phyloP scores from a whole-genome alignment of 2,797 vertebrate species.

The Discoglossus pictus region DNA sequence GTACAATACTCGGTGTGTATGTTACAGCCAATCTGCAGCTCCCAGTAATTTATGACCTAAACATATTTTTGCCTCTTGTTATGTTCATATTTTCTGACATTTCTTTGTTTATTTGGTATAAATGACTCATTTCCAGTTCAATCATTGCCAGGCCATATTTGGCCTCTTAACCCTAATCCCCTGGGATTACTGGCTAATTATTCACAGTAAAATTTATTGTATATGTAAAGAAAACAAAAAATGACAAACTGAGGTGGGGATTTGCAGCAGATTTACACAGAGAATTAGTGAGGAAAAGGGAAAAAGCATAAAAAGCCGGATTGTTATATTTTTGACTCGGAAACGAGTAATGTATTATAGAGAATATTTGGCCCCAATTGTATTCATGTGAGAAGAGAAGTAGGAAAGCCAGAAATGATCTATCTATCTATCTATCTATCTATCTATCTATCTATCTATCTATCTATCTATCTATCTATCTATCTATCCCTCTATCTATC shows the following conservation, averaged over 20 bases:
- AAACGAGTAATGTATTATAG: no score
- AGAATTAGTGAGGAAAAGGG: no score
- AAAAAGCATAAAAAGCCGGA: no score
- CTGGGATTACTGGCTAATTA: conserved; percentile 58
- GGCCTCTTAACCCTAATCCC: conserved; percentile 60
- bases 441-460: no score
- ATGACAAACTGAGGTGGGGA: conserved; percentile 42
- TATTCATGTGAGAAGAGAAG: no score
- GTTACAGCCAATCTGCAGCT: conserved; percentile 44
- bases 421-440: no score
- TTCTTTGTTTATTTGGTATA: conserved; percentile 68
- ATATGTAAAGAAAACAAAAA: conserved; percentile 49
- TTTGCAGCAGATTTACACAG: conserved; percentile 15
- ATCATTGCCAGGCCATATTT: conserved; percentile 68
- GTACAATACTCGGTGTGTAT: conserved; percentile 43
- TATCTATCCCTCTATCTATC: no score
- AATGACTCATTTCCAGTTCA: conserved; percentile 76
- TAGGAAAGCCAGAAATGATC: no score
- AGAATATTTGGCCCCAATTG: no score
- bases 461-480: no score
- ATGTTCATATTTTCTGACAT: conserved; percentile 68
- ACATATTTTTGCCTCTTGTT: conserved; percentile 44
- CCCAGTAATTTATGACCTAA: conserved; percentile 44
- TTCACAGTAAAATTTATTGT: conserved; percentile 54
- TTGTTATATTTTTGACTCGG: no score